Percentiles rank a stretch among this genome's conserved stretches.
These are phyloP conservation scores for Neodiprion fabricii DNA, from an alignment of 1,140 invertebrate genomes.

Conservation along the genomic window DNA sequence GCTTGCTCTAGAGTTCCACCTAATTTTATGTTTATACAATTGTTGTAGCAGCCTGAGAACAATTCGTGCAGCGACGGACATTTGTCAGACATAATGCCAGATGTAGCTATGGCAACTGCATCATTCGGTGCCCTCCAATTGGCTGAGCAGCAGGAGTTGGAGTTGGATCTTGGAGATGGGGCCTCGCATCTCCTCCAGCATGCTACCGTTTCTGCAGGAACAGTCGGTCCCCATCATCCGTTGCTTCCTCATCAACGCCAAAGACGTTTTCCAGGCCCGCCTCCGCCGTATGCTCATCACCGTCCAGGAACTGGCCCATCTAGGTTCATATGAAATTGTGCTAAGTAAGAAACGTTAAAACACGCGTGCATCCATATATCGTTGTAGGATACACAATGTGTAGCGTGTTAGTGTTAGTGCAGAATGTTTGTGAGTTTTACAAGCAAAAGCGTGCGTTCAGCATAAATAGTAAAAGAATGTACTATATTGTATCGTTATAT, in stretches of 20 bases:
- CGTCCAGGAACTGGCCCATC: constrained; percentile 53
- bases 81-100: constrained; percentile 84
- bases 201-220: constrained; percentile 42
- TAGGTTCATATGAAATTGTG: constrained; percentile 53
- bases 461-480: too few species aligned
- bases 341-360: not conserved
- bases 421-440: too few species aligned
- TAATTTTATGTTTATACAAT: constrained; percentile 11
- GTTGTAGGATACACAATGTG: too few species aligned
- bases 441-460: too few species aligned
- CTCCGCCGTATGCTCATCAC: constrained; percentile 54
- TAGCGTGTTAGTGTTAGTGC: too few species aligned
- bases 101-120: constrained; percentile 87
- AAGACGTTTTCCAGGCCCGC: constrained; percentile 52
- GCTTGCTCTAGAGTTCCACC: constrained; percentile 10
- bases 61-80: constrained; percentile 72
- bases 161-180: constrained; percentile 80
- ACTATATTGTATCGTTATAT: too few species aligned
- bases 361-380: too few species aligned
- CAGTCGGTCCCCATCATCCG: constrained; percentile 45
- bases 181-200: constrained; percentile 65
- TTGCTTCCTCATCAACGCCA: constrained; percentile 52
- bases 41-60: constrained; percentile 60
- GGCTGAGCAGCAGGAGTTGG: constrained; percentile 69
- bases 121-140: constrained; percentile 75